Evolutionary conservation across 2,797 vertebrate species (phyloP), one percentile per base, ranked within the genome.

Genomic region (Clangula hyemalis): DNA sequence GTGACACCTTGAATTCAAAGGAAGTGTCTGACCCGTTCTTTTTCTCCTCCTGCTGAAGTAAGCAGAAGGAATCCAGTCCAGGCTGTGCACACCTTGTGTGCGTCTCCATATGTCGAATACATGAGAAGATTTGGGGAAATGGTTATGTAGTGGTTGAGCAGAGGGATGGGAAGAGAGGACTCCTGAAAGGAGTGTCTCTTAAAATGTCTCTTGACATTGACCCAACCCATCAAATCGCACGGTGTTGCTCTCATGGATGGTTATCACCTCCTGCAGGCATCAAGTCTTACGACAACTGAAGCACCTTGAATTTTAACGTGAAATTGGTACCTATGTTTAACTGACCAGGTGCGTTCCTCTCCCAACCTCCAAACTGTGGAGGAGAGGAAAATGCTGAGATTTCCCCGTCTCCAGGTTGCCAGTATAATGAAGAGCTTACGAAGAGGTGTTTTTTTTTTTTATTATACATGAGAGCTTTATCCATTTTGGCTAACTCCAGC

Each of bases 21-120:
- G 18, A 34, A 82, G 22, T 25, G 24, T 64, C 39, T n/a, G 11
- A 65, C 73, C 65, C 6, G 0, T 57, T 36, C 4, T 32, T 68
- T 39, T 61, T 45, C 19, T 27, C 5, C 4, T 77, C 2, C 24
- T 6, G 11, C n/a, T 89, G 1, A 66, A 82, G 66, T 49, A 84
- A 9, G 28, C 41, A 56, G 80, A 5, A 0, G 2, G 69, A 27
- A 49, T 79, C 45, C 60, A 68, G 36, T 38, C 47, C 83, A 57
- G 43, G 32, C 39, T 49, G 32, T 58, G 61, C 39, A 8, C 6
- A 4, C 19, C 30, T 47, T 30, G 22, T 54, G 28, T 24, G 2
- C 38, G 11, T 68, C 39, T 30, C 38, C 49, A 28, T 0, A 0
- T 38, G n/a, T 1, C 62, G 38, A 68, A 15, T 17, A 11, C 8